Percentiles rank a stretch among this genome's conserved stretches.
phyloP scores from a whole-genome alignment of 2,888 invertebrate genomes.

The Oegoconia quadripuncta region DNA sequence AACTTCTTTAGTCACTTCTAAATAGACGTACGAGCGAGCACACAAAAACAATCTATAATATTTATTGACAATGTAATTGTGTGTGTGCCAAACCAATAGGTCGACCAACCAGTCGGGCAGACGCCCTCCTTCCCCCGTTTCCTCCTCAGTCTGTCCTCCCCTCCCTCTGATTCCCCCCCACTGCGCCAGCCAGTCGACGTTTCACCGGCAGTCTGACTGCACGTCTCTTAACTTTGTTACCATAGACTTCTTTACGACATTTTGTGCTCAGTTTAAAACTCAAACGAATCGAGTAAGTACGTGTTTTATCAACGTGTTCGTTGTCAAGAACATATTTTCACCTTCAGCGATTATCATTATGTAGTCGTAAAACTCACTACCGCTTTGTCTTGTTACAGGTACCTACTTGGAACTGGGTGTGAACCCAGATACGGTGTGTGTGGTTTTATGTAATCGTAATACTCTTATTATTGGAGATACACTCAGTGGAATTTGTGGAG shows the following conservation, averaged over 20 bases:
- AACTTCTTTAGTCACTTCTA: conserved; percentile 23
- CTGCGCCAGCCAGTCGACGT: conserved; percentile 69
- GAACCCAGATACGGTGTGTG: conserved; percentile 73
- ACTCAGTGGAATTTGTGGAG: conserved; percentile 46
- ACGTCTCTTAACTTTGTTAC: conserved; percentile 34
- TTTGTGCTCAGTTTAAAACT: conserved; percentile 58
- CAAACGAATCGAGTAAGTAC: conserved; percentile 52
- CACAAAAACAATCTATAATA: conserved; percentile 61
- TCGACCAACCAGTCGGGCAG: conserved; percentile 76
- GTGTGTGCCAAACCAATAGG: conserved; percentile 69
- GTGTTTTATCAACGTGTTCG: conserved; percentile 35
- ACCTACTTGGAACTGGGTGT: conserved; percentile 74
- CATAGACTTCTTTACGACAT: conserved; percentile 64
- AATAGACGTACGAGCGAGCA: conserved; percentile 30
- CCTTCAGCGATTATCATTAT: conserved; percentile 27
- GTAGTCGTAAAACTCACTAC: conserved; percentile 51
- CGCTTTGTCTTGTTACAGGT: conserved; percentile 78
- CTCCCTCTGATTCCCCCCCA: conserved; percentile 30
- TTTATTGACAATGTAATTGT: conserved; percentile 55
- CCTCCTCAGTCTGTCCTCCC: conserved; percentile 59
- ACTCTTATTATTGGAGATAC: conserved; percentile 53
- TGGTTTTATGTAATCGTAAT: conserved; percentile 74
- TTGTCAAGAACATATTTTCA: conserved; percentile 25
- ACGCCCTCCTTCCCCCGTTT: conserved; percentile 69
- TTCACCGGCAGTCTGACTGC: conserved; percentile 36